Evolutionary conservation across 2,888 invertebrate species (phyloP), one percentile per base, ranked within the genome.

Genomic region (Alloplasta piceator): DNA sequence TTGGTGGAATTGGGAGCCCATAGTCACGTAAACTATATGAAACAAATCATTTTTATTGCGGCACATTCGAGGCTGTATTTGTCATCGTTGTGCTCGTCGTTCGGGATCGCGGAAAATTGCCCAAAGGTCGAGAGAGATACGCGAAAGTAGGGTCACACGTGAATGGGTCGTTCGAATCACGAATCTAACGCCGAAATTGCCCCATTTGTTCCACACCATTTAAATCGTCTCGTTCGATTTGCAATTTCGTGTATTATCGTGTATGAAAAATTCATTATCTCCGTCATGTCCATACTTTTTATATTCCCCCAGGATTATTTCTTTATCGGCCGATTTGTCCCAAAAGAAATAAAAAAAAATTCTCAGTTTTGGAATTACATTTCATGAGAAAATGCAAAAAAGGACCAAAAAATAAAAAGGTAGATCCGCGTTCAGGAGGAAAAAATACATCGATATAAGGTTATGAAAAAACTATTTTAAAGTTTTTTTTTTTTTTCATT

Each of bases 131-230:
- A 52, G 7, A 50, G 48, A n/a, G 39, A 26, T 39, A 38, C 7
- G 39, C 38, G 38, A n/a, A 4, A n/a, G 38, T 12, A 56, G 41
- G 14, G 41, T 4, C 9, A 16, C 52, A 66, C 6, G 68, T 52
- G 71, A 64, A 60, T 50, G 71, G 58, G n/a, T 50, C 36, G 66
- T 77, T 26, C 26, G 26, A 26, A 26, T 26, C 26, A 26, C 26
- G 26, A 26, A 26, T 26, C 26, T 26, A 26, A 26, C 26, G 26
- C 26, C 26, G 26, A 26, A 26, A 26, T 72, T 16, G 12, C 60
- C 38, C 16, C 61, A 72, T 78, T 78, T 72, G 61, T 78, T 78
- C 78, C 78, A 50, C 60, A 72, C 72, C 78, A 78, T 72, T 73
- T 66, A 68, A 73, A 73, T 26, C 46, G 58, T 39, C 55, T n/a